phyloP scores from a whole-genome alignment of 2,797 vertebrate species.

The Xerus rutilus region DNA sequence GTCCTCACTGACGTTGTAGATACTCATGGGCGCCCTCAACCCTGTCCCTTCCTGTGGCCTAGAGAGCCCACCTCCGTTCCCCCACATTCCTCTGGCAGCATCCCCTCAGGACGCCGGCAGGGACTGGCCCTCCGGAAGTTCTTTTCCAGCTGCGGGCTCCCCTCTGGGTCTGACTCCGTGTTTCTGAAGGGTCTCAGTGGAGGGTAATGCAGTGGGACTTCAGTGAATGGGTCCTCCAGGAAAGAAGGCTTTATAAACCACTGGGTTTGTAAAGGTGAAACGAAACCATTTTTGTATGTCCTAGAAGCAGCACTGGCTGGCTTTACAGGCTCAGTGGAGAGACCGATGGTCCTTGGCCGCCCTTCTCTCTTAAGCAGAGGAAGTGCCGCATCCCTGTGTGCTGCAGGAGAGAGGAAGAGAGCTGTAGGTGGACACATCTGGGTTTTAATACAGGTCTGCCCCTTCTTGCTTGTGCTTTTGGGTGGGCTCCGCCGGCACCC shows the following conservation, averaged over 20 bases:
- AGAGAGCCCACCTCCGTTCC: slow-evolving; percentile 7
- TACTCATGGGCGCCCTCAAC: background rate
- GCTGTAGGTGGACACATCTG: background rate
- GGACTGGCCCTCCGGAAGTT: slow-evolving; percentile 25
- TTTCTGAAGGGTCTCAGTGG: slow-evolving; percentile 8
- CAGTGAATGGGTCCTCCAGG: background rate
- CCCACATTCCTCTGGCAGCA: slow-evolving; percentile 36
- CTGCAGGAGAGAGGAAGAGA: too few species aligned
- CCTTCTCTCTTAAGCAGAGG: background rate
- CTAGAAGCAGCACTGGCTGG: background rate
- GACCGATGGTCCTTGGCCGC: background rate
- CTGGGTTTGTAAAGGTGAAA: background rate
- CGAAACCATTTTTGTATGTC: background rate
- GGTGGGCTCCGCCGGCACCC: background rate
- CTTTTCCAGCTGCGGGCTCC: slow-evolving; percentile 48
- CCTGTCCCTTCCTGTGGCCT: slow-evolving; percentile 42
- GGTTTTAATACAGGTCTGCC: background rate
- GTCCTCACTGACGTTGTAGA: slow-evolving; percentile 59
- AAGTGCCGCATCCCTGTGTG: background rate
- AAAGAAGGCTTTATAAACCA: background rate
- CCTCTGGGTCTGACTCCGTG: slow-evolving; percentile 66
- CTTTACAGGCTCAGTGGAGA: background rate
- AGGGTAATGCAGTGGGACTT: background rate
- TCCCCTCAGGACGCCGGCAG: slow-evolving; percentile 36
- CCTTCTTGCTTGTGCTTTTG: background rate